Evolutionary conservation across 2,888 invertebrate genomes (phyloP).

Genomic region (Drosophila pseudotakahashii): DNA sequence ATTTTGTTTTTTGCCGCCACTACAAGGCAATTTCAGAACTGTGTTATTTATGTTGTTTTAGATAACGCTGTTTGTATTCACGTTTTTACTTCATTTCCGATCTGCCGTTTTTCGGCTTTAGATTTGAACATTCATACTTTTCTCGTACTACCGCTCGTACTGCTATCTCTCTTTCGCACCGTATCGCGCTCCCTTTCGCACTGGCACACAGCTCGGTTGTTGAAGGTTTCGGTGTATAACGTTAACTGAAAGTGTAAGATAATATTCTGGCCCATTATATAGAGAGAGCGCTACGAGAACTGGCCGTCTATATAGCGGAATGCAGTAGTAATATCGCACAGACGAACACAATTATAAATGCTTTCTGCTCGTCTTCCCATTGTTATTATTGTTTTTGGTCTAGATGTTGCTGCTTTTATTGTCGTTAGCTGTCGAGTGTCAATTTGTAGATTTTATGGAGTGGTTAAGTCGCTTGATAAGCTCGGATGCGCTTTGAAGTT

Average conservation of each 20-base stretch:
- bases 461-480: slow-evolving; percentile 33
- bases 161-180: slow-evolving; percentile 5
- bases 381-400: slow-evolving; percentile 24
- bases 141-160: slow-evolving; percentile 1
- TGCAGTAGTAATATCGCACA: slow-evolving; percentile 30
- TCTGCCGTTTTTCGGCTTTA: slow-evolving; percentile 47
- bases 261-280: slow-evolving; percentile 59
- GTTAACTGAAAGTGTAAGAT: slow-evolving; percentile 70
- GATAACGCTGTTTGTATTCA: slow-evolving; percentile 55
- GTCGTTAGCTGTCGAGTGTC: slow-evolving; percentile 39
- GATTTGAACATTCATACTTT: slow-evolving; percentile 25
- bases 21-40: slow-evolving; percentile 16
- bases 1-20: neutral
- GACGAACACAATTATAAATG: slow-evolving; percentile 34
- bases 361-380: slow-evolving; percentile 24
- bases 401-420: slow-evolving; percentile 31
- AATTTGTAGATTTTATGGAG: slow-evolving; percentile 32
- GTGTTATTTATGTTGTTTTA: slow-evolving; percentile 59
- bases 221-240: slow-evolving; percentile 57
- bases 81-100: slow-evolving; percentile 56
- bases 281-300: slow-evolving; percentile 20
- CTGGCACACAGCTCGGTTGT: slow-evolving; percentile 27
- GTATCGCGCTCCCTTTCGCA: slow-evolving; percentile 11
- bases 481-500: slow-evolving; percentile 25
- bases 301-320: slow-evolving; percentile 25